These are phyloP conservation scores for Galagoides demidoff DNA, from an alignment of 2,797 vertebrate species.

Conservation along the genomic window DNA sequence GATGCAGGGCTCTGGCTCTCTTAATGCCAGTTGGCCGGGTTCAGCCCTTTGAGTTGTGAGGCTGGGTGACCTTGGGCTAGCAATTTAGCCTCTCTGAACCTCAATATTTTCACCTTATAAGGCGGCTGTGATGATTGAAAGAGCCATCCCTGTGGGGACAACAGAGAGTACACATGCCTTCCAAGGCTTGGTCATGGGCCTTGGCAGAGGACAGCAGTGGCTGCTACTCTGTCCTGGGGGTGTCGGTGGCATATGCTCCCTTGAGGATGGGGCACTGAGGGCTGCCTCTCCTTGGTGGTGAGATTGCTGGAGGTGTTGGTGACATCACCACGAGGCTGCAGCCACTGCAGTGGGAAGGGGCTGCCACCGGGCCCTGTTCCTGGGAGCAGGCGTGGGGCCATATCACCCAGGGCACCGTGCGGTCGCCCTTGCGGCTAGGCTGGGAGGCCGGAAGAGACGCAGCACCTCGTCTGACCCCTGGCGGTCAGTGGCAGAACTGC, in stretches of 20 bases:
- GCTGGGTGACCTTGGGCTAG: not conserved
- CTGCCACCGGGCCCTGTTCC: not conserved
- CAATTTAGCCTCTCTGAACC: not conserved
- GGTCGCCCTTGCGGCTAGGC: not conserved
- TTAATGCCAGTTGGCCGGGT: not conserved
- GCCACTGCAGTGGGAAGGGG: not conserved
- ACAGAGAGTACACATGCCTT: not conserved
- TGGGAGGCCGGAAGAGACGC: slow-evolving; percentile 51
- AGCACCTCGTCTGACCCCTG: slow-evolving; percentile 91
- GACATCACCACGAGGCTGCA: not conserved
- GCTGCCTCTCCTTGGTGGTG: not conserved
- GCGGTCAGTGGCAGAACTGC: slow-evolving; percentile 86
- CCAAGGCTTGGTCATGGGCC: not conserved
- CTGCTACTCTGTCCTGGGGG: not conserved
- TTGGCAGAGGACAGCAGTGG: not conserved
- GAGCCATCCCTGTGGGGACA: accelerated
- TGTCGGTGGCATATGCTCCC: not conserved
- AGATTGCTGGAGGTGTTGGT: not conserved
- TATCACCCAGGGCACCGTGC: not conserved
- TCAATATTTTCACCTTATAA: not conserved
- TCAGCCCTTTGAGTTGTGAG: not conserved
- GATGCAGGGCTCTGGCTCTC: not conserved
- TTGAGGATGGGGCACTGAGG: not conserved
- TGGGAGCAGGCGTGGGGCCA: not conserved
- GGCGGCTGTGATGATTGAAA: not conserved